Evolutionary conservation across 1,140 invertebrate genomes (phyloP), one percentile per base, ranked within the genome.

Genomic region (Scaptomyza pallida): DNA sequence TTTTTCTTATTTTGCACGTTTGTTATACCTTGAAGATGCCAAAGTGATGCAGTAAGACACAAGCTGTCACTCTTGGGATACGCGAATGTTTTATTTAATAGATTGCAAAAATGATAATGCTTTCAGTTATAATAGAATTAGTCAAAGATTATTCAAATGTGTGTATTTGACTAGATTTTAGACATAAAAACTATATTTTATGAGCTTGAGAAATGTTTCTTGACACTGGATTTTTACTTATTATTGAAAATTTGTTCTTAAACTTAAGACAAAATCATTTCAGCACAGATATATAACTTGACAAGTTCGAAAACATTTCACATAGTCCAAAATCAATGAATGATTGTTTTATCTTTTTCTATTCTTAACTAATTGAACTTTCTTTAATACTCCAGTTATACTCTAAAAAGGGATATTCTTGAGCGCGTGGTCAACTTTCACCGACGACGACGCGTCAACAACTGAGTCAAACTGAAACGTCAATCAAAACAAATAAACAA

Each of bases 11-110:
- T 78, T 71, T 78, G 70, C 71, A 54, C 62, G 59, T 73, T 55
- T 30, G 26, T 30, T 21, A 30, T 75, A 89, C 83, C 83, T 86
- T 82, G 82, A 82, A 62, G 65, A 69, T 56, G 64, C 55, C 33
- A 72, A 33, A 50, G 52, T 9, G 63, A 69, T 85, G 72, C 63
- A 82, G 64, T 82, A 61, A 83, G 61, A 74, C 65, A 61, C 35
- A 55, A 37, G 23, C 17, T 63, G 59, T 35, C 50, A 41, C 33
- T 9, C n/a, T 5, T 17, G 15, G n/a, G 5, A 30, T 17, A 48
- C 40, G 40, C 45, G 41, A 47, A 9, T 40, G 26, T 16, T 50
- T 57, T 40, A 57, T 52, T 52, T 44, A 54, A 72, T 54, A 41
- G 19, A 10, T 23, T 23, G 17, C 1, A 37, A 12, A 12, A 2